Base-by-base conservation (phyloP, 2,888 invertebrate genomes). In the Athalia rosae region DNA sequence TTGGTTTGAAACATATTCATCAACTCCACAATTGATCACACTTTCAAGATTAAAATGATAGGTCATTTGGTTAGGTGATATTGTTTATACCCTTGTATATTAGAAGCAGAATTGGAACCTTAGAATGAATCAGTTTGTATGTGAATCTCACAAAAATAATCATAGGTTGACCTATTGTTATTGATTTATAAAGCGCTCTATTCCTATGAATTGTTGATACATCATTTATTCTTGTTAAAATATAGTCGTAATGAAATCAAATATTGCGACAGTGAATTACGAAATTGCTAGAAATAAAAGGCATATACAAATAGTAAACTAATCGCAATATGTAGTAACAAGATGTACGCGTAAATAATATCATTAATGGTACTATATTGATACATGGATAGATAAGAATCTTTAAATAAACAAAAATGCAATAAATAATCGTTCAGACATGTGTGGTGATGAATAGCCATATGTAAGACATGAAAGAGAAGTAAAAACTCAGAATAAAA, bases 281-380 rank as follows among this genome's bases (percentile, higher is more conserved):
- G 9, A 15, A 8, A 50, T 48, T 66, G 0, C 13, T 9, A 11
- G 53, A 47, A 61, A 11, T n/a, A 56, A 15, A 53, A 53, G 56
- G n/a, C n/a, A 6, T 43, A 43, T 41, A 28, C 50, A 13, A 53
- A 50, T 67, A 15, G 28, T 9, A 53, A 9, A n/a, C 43, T 13
- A 4, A 6, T 41, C 45, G n/a, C 63, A 45, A 63, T 61, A 61
- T 28, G 61, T 11, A n/a, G 28, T 28, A 28, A 61, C 3, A 9
- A 64, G 13, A 45, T 47, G 47, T n/a, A 5, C 43, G 9, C 13
- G n/a, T 13, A 45, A 58, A 71, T 71, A 71, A 71, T 71, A 71
- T 71, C 71, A 58, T 45, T 45, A 45, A 71, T 41, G 71, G 71
- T 71, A 71, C 71, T 9, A 7, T 58, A 71, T 45, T 13, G 15